Evolutionary conservation across 2,888 invertebrate genomes (phyloP), one percentile per base, ranked within the genome.

Genomic region (Acrobasis suavella): DNA sequence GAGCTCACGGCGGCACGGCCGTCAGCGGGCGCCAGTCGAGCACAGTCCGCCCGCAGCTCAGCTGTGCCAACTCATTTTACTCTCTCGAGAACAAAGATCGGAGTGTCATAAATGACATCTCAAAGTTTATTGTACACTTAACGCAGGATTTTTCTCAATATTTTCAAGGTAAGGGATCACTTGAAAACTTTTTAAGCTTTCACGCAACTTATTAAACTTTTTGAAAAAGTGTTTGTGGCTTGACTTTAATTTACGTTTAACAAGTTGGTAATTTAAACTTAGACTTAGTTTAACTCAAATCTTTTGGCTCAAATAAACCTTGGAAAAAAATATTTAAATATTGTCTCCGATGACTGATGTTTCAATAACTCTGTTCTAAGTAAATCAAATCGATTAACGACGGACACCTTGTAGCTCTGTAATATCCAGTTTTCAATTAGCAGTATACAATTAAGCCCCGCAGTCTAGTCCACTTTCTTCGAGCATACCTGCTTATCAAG

Each of bases 41-140:
- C 79, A 79, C 76, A 76, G 85, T 70, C 77, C 86, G 87, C 76
- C 73, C 77, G 76, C 72, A 73, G 70, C 82, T 79, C 69, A 86
- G 83, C 84, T 75, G 68, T 61, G 64, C 67, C 69, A 67, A 72
- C 67, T 69, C 70, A 66, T 66, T 67, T 59, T 63, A 63, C 63
- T 51, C 56, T 67, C 61, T 50, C 65, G 64, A 68, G 67, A 70
- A 67, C 69, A 74, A 74, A 74, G 75, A 72, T 73, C 74, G 71
- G 70, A 76, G 78, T 76, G 73, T 74, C 70, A 70, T 83, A 83
- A 83, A 86, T 86, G 86, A 75, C 67, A 78, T 66, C 74, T 60
- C 72, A 68, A 76, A 78, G 71, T 76, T 76, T 70, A 64, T 55
- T 66, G 65, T 65, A 65, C 62, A 68, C 69, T 67, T 74, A 75